Conservation (phyloP, 2,113 vertebrate species). For the Myrmecobius fasciatus region DNA sequence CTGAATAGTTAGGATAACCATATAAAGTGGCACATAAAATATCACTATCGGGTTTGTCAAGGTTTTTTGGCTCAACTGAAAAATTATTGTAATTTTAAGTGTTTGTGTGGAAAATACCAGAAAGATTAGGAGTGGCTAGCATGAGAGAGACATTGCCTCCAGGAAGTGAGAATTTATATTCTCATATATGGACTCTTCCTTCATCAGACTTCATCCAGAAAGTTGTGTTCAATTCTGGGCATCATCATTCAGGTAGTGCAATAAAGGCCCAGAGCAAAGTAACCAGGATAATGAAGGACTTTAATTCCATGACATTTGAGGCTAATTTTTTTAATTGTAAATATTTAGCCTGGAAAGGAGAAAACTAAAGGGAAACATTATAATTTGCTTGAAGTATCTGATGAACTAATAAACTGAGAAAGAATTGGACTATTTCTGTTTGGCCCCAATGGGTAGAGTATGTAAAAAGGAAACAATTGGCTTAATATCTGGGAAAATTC, state of each 20-base stretch:
- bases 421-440: not conserved
- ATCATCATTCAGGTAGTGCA: not conserved
- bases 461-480: not conserved
- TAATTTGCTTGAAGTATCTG: not conserved
- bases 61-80: not conserved
- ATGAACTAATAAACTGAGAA: not conserved
- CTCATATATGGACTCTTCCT: not conserved
- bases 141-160: not conserved
- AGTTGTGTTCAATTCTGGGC: not conserved
- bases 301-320: not conserved
- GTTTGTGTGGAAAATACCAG: not conserved
- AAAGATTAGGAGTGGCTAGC: not conserved
- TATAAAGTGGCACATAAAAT: not conserved
- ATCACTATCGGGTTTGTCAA: conserved; percentile 29
- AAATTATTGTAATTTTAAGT: not conserved
- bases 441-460: not conserved
- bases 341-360: not conserved
- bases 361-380: not conserved
- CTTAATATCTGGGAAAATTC: not conserved
- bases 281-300: not conserved
- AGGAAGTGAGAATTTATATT: not conserved
- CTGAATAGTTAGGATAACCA: conserved; percentile 1
- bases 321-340: not conserved
- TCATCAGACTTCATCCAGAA: not conserved
- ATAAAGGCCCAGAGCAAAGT: not conserved